phyloP scores from a whole-genome alignment of 1,140 invertebrate genomes.

The Neodiprion virginianus region DNA sequence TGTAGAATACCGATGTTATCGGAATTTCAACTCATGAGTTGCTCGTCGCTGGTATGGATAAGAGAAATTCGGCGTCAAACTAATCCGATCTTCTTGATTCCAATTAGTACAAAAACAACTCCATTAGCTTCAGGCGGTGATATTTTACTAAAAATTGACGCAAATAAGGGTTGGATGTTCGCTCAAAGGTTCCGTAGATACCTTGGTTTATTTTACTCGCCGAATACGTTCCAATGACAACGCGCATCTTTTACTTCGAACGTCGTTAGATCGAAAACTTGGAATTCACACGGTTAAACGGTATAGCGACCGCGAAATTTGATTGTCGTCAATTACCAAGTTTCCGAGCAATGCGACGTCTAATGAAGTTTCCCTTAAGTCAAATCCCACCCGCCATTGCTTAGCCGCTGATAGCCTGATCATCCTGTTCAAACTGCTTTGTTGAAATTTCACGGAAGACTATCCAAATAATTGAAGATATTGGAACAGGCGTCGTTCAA shows the following conservation, averaged over 20 bases:
- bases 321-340: slow-evolving; percentile 7
- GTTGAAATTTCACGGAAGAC: not conserved
- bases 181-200: no score
- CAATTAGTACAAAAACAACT: no score
- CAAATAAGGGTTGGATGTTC: no score
- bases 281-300: not conserved
- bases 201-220: not conserved
- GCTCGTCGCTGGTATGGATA: no score
- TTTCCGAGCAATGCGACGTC: slow-evolving; percentile 1
- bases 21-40: no score
- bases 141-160: no score
- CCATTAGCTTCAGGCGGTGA: no score
- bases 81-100: no score
- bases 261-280: slow-evolving; percentile 1
- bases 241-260: not conserved
- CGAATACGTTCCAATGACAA: not conserved
- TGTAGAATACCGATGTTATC: no score
- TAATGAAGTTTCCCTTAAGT: slow-evolving; percentile 1
- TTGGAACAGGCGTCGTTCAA: no score
- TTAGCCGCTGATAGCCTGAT: not conserved
- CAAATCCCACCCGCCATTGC: not conserved
- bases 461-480: not conserved
- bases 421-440: not conserved
- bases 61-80: no score
- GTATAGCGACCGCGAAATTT: not conserved